Evolutionary conservation across 2,797 vertebrate genomes (phyloP).

Genomic region (Zenarchopterus dispar): DNA sequence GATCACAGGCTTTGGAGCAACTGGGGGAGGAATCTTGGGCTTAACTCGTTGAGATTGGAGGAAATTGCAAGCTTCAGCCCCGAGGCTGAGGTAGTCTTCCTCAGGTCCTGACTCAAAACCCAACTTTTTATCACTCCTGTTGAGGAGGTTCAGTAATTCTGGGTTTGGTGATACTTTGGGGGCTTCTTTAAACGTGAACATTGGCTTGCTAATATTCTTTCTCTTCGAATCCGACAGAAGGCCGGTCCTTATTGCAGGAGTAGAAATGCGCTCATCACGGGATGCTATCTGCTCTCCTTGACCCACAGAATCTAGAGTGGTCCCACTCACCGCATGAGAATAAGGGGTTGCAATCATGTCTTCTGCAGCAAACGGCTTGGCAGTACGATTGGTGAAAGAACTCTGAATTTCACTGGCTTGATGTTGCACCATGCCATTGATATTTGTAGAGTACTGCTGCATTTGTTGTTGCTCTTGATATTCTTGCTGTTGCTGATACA

Average conservation of each 20-base stretch:
- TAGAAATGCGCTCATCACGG: conserved; percentile 94
- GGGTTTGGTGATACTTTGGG: conserved; percentile 95
- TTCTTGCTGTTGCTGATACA: conserved; percentile 74
- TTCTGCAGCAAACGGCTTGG: conserved; percentile 87
- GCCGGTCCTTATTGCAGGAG: conserved; percentile 92
- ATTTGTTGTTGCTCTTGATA: conserved; percentile 77
- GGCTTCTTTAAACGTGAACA: conserved; percentile 96
- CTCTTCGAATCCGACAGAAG: conserved; percentile 89
- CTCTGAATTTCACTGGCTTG: conserved; percentile 82
- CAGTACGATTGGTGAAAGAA: conserved; percentile 85
- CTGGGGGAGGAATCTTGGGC: conserved; percentile 93
- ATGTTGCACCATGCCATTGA: conserved; percentile 85
- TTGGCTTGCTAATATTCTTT: conserved; percentile 87
- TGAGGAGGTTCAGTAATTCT: conserved; percentile 90
- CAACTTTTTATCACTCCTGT: conserved; percentile 86
- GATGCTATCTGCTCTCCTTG: conserved; percentile 93
- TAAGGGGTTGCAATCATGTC: conserved; percentile 81
- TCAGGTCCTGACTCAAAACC: conserved; percentile 93
- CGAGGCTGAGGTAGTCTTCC: conserved; percentile 98
- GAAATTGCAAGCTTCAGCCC: conserved; percentile 99
- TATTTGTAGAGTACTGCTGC: conserved; percentile 78
- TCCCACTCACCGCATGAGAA: conserved; percentile 76
- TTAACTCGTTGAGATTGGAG: conserved; percentile 88
- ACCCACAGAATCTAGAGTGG: conserved; percentile 82
- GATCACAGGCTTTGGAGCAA: conserved; percentile 93